phyloP scores from a whole-genome alignment of 1,140 invertebrate genomes.

The Bactericera cockerelli region DNA sequence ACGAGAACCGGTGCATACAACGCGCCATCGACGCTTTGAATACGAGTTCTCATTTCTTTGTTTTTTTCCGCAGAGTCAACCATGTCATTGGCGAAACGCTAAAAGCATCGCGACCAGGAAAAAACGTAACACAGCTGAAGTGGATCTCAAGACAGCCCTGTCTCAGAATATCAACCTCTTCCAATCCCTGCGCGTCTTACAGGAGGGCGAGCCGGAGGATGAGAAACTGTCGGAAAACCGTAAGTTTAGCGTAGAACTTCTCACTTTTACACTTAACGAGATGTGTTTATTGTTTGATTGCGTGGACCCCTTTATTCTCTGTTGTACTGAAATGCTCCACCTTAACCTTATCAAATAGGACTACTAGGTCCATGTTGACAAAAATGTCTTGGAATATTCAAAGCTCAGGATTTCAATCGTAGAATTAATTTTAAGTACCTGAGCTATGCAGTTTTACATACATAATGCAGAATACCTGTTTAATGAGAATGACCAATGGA shows the following conservation, averaged over 20 bases:
- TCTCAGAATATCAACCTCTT: conserved; percentile 81
- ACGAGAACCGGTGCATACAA: too few species aligned
- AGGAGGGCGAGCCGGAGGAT: conserved; percentile 63
- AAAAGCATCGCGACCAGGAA: conserved; percentile 50
- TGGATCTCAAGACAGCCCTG: conserved; percentile 29
- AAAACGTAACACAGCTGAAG: conserved; percentile 28
- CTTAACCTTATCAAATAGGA: neutral
- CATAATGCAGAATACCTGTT: too few species aligned
- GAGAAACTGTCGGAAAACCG: conserved; percentile 33
- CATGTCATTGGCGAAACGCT: conserved; percentile 80
- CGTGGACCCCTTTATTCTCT: neutral
- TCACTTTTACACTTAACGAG: too few species aligned
- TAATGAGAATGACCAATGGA: too few species aligned
- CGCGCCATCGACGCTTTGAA: too few species aligned
- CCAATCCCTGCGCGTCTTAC: conserved; percentile 69
- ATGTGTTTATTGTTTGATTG: neutral
- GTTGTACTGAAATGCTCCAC: neutral
- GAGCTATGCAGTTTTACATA: too few species aligned
- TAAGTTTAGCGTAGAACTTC: too few species aligned
- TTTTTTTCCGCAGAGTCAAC: conserved; percentile 51
- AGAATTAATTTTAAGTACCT: too few species aligned
- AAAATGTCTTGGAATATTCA: too few species aligned
- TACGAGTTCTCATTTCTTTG: neutral
- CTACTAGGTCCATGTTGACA: too few species aligned
- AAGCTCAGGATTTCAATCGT: too few species aligned